phyloP scores from a whole-genome alignment of 1,140 invertebrate genomes.

The Pseudomyrmex cubaensis region DNA sequence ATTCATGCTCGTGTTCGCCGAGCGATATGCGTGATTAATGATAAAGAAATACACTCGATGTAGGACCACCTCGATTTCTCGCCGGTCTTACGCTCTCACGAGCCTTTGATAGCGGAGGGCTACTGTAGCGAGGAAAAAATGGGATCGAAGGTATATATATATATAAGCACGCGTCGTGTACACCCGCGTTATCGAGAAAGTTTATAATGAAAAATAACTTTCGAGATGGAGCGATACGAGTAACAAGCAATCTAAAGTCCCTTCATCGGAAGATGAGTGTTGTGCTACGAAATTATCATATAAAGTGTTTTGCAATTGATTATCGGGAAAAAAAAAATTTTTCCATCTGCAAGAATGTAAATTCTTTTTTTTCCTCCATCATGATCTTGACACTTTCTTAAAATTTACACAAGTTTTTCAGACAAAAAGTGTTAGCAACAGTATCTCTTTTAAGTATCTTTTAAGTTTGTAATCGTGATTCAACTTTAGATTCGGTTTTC shows the following conservation, averaged over 20 bases:
- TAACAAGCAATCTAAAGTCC: neutral
- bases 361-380: neutral
- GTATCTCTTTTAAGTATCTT: too few species aligned
- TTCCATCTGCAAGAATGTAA: neutral
- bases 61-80: constrained; percentile 54
- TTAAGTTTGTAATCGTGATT: too few species aligned
- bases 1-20: constrained; percentile 67
- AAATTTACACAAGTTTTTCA: too few species aligned
- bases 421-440: too few species aligned
- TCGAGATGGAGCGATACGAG: constrained; percentile 10
- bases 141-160: neutral
- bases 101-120: constrained; percentile 33
- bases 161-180: neutral
- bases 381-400: neutral
- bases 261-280: neutral
- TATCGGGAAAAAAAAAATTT: neutral
- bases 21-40: constrained; percentile 68
- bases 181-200: constrained; percentile 45
- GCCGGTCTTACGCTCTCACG: constrained; percentile 29
- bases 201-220: constrained; percentile 31
- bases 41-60: constrained; percentile 31
- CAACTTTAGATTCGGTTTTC: too few species aligned
- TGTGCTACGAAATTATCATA: neutral
- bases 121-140: constrained; percentile 13
- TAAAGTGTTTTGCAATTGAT: neutral